Evolutionary conservation across 1,140 invertebrate species (phyloP).

Genomic region (Danaus melanippus): DNA sequence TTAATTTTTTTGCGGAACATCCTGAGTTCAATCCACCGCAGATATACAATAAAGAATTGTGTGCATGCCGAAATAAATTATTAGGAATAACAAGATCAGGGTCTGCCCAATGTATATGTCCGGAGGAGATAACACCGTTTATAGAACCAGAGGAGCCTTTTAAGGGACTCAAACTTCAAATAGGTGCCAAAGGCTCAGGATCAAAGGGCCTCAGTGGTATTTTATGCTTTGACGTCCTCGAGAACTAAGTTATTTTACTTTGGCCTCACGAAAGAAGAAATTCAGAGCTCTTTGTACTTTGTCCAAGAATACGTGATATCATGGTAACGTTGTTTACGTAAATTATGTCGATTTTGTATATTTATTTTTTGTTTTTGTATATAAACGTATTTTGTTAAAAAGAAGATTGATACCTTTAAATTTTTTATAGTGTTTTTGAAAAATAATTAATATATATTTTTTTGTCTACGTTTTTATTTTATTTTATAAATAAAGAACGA

Average conservation of each 20-base stretch:
- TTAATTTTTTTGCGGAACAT: constrained; percentile 28
- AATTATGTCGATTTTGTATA: too few relatives aligned
- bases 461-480: too few relatives aligned
- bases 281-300: too few relatives aligned
- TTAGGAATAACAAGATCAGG: constrained; percentile 11
- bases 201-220: constrained; percentile 37
- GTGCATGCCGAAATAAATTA: constrained; percentile 15
- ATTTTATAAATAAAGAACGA: too few relatives aligned
- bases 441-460: too few relatives aligned
- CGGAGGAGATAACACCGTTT: constrained; percentile 2
- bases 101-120: constrained; percentile 27
- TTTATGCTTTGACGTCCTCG: constrained; percentile 31
- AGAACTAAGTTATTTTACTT: background rate
- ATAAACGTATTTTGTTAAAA: too few relatives aligned
- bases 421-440: too few relatives aligned
- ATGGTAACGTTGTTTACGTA: too few relatives aligned
- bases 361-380: too few relatives aligned
- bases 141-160: constrained; percentile 18
- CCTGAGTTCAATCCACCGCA: background rate
- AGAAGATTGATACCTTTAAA: too few relatives aligned
- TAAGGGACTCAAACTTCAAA: constrained; percentile 31
- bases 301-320: too few relatives aligned
- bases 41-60: constrained; percentile 11
- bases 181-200: constrained; percentile 34
- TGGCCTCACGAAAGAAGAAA: too few relatives aligned